These are phyloP conservation scores for Drosophila elegans DNA, from an alignment of 1,140 invertebrate genomes.

Conservation along the genomic window DNA sequence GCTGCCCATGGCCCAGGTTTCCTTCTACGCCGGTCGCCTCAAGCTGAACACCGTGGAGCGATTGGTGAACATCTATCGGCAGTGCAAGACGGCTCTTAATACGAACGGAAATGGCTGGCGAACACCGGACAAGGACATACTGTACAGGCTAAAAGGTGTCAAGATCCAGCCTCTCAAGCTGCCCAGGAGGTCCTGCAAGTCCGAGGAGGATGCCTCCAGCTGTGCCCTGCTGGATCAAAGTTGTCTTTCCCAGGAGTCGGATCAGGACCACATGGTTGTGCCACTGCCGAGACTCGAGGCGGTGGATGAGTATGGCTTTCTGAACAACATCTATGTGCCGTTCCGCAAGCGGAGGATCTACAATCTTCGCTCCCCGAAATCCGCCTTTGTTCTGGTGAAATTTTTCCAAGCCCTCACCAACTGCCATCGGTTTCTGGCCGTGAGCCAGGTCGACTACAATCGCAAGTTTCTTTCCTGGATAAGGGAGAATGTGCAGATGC, in stretches of 20 bases:
- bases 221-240: constrained; percentile 62
- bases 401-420: constrained; percentile 65
- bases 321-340: constrained; percentile 76
- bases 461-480: constrained; percentile 67
- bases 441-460: constrained; percentile 57
- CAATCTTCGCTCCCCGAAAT: constrained; percentile 61
- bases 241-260: constrained; percentile 10
- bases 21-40: constrained; percentile 74
- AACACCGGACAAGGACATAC: constrained; percentile 43
- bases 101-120: constrained; percentile 82
- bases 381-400: constrained; percentile 63
- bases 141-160: constrained; percentile 27
- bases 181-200: neutral
- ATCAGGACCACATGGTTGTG: constrained; percentile 68
- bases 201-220: constrained; percentile 43
- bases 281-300: constrained; percentile 65
- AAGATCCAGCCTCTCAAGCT: constrained; percentile 46
- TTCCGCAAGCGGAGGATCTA: constrained; percentile 71
- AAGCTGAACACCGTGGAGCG: constrained; percentile 60
- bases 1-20: constrained; percentile 71
- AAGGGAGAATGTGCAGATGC: constrained; percentile 58
- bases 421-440: constrained; percentile 70
- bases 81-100: constrained; percentile 67
- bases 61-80: constrained; percentile 54
- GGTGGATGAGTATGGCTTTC: constrained; percentile 49